phyloP scores from a whole-genome alignment of 1,140 invertebrate genomes.

The Sitodiplosis mosellana region DNA sequence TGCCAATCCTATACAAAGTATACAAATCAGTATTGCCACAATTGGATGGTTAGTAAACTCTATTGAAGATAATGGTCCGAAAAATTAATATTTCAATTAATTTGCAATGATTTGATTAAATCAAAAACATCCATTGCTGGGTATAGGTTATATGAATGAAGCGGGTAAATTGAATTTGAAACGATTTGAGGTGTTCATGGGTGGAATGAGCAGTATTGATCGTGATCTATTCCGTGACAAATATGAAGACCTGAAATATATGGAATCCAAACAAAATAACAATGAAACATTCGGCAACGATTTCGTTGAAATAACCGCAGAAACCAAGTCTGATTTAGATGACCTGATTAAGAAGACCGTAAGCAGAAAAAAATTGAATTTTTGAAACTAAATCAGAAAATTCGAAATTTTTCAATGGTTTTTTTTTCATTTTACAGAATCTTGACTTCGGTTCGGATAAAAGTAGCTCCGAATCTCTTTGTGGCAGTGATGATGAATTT shows the following conservation, averaged over 20 bases:
- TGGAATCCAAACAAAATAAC: conserved; percentile 53
- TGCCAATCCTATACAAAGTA: conserved; percentile 68
- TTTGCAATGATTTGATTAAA: background rate
- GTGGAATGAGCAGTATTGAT: conserved; percentile 58
- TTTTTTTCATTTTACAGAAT: no score
- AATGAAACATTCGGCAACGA: conserved; percentile 28
- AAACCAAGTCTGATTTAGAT: background rate
- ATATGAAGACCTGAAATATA: conserved; percentile 70
- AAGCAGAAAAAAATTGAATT: background rate
- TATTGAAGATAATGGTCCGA: conserved; percentile 6
- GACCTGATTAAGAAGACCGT: conserved; percentile 1
- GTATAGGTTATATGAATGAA: conserved; percentile 81
- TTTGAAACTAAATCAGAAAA: background rate
- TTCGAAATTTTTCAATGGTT: background rate
- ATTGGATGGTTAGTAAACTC: conserved; percentile 49
- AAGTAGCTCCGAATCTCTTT: background rate
- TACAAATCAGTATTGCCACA: conserved; percentile 76
- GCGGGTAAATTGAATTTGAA: conserved; percentile 62
- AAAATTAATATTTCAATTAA: background rate
- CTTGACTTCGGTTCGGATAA: no score
- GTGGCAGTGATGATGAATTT: background rate
- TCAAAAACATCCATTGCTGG: conserved; percentile 1
- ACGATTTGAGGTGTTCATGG: conserved; percentile 76
- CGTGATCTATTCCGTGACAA: conserved; percentile 67
- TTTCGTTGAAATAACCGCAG: background rate